Percentiles rank a stretch among this genome's conserved stretches.
phyloP scores from a whole-genome alignment of 2,888 invertebrate genomes.

The Spicauda simplicius region DNA sequence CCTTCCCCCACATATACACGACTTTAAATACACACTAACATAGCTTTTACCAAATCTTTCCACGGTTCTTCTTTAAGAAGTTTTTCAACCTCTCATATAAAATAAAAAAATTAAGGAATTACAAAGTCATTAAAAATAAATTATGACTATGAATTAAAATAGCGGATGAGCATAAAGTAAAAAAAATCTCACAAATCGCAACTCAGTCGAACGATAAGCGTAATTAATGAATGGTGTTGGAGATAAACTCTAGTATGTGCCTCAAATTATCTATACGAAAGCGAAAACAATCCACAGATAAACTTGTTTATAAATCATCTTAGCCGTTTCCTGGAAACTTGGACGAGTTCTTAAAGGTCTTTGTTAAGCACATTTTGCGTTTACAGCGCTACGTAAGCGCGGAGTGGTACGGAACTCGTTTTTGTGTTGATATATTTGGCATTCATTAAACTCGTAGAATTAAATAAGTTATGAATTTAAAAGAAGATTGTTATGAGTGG shows the following conservation, averaged over 20 bases:
- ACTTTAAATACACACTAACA: no score
- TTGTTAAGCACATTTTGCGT: slow-evolving; percentile 5
- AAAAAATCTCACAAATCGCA: slow-evolving; percentile 46
- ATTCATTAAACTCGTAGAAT: background rate
- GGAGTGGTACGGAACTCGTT: background rate
- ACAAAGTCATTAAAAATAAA: background rate
- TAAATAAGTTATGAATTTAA: no score
- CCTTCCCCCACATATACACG: no score
- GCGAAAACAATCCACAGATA: slow-evolving; percentile 67
- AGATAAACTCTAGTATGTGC: slow-evolving; percentile 59
- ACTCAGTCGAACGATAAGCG: slow-evolving; percentile 62
- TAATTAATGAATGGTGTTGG: slow-evolving; percentile 72
- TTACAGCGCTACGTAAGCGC: background rate
- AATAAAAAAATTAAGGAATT: no score
- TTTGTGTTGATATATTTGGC: background rate
- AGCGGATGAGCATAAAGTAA: slow-evolving; percentile 38
- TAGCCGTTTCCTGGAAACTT: slow-evolving; percentile 54
- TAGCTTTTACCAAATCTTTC: no score
- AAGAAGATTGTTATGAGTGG: no score
- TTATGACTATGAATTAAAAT: slow-evolving; percentile 15
- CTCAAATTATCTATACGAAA: slow-evolving; percentile 63
- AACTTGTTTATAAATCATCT: slow-evolving; percentile 58
- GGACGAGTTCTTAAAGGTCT: slow-evolving; percentile 22
- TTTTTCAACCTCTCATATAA: no score
- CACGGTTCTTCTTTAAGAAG: no score